phyloP scores from a whole-genome alignment of 2,113 vertebrate species.

The Hemiprocne comata region DNA sequence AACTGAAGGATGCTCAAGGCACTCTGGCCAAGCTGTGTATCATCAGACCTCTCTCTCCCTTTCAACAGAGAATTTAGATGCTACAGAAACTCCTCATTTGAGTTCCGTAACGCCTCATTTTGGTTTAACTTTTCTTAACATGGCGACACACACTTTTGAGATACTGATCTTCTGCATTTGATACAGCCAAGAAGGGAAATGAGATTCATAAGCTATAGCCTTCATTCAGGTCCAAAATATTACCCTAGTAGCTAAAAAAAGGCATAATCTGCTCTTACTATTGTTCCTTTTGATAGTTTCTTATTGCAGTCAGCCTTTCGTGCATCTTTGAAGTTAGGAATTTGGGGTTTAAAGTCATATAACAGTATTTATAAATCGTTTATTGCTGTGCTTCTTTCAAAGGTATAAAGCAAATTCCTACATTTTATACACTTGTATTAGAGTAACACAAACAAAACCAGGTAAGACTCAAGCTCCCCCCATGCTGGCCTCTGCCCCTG shows the following conservation, averaged over 20 bases:
- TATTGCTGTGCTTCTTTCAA: background rate
- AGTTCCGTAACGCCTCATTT: accelerated
- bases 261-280: background rate
- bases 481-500: background rate
- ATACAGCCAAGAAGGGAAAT: background rate
- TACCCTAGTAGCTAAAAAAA: constrained; percentile 1
- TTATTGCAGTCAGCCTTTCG: background rate
- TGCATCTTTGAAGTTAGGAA: background rate
- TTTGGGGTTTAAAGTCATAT: background rate
- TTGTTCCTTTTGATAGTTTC: background rate
- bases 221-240: constrained; percentile 7
- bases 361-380: background rate
- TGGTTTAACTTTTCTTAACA: background rate
- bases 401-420: background rate
- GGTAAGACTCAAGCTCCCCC: background rate
- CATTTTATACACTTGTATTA: background rate
- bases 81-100: background rate
- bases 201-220: background rate
- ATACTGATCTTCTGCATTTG: background rate
- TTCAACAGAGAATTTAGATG: accelerated
- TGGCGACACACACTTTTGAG: background rate
- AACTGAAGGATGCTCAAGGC: background rate
- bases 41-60: background rate
- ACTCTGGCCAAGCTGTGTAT: background rate
- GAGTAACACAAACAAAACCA: background rate